Evolutionary conservation across 2,113 vertebrate genomes (phyloP).

Genomic region (Pelobates fuscus): DNA sequence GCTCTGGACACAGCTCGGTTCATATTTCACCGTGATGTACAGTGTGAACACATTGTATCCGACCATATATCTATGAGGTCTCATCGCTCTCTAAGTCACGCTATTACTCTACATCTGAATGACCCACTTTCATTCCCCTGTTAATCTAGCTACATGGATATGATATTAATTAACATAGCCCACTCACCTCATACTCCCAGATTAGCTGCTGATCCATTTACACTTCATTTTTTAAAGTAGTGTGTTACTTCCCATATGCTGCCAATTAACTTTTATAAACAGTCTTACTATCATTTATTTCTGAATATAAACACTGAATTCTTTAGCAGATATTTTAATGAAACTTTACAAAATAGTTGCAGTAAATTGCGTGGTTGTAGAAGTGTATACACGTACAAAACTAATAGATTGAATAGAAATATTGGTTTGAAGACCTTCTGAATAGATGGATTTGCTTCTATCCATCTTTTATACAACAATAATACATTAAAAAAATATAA

Average conservation of each 20-base stretch:
- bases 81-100: background rate
- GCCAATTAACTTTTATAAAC: background rate
- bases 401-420: too few species aligned
- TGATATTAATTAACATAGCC: background rate
- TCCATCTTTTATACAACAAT: too few species aligned
- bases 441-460: too few species aligned
- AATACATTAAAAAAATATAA: too few species aligned
- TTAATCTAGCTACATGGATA: background rate
- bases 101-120: background rate
- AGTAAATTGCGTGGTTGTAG: too few species aligned
- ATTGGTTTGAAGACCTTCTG: too few species aligned
- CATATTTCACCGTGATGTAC: slow-evolving; percentile 3
- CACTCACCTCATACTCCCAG: background rate
- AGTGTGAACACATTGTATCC: background rate
- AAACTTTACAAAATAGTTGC: too few species aligned
- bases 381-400: too few species aligned
- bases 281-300: too few species aligned
- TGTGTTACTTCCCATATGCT: slow-evolving; percentile 7
- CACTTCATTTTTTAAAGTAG: background rate
- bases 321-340: too few species aligned
- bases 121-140: slow-evolving; percentile 9
- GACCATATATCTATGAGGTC: slow-evolving; percentile 12
- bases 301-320: too few species aligned
- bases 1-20: too few species aligned
- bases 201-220: background rate